Evolutionary conservation across 2,113 vertebrate species (phyloP), one percentile per base, ranked within the genome.

Genomic region (Centropus unirufus): DNA sequence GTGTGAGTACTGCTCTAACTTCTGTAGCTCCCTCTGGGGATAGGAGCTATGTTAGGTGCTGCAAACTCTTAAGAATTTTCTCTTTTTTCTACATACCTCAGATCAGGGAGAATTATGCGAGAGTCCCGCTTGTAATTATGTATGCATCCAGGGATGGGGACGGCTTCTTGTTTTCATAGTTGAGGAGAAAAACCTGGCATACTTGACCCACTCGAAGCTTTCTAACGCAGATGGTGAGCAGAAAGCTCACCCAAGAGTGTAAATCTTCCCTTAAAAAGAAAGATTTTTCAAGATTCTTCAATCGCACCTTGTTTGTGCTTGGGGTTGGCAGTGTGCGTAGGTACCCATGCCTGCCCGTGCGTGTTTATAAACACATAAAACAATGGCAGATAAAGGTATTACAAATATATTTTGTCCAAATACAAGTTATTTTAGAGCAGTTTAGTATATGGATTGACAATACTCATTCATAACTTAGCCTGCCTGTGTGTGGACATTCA

Each of bases 261-360:
- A 87, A 94, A 91, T 82, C 78, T 87, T 91, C 70, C 47, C 61
- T 44, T 61, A 44, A 72, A 92, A 90, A 79, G 44, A 59, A 89
- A 64, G n/a, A 30, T 66, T 70, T 81, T 64, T 75, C 49, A 64
- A n/a, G 66, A 84, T 92, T 78, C 40, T 89, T 46, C 29, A 64
- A 0, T 89, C 36, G 14, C 40, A 82, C 62, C 19, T 78, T 75
- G 63, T 61, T 83, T 90, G 68, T 24, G 16, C 55, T 92, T 85
- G 34, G 4, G 22, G 44, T 89, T 90, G 47, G 27, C 40, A 15
- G 34, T 62, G 22, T 26, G 59, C 57, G 6, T 51, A 83, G 80
- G 11, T 88, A n/a, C 40, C 32, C 3, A 0, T 64, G 61, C 44
- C 66, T 84, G 49, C 69, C 49, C 59, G 0, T n/a, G 5, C 61